A percentile compares a stretch with the other conserved stretches of the same genome.
Evolutionary conservation across 2,797 vertebrate species (phyloP).

Genomic region (Betta splendens): DNA sequence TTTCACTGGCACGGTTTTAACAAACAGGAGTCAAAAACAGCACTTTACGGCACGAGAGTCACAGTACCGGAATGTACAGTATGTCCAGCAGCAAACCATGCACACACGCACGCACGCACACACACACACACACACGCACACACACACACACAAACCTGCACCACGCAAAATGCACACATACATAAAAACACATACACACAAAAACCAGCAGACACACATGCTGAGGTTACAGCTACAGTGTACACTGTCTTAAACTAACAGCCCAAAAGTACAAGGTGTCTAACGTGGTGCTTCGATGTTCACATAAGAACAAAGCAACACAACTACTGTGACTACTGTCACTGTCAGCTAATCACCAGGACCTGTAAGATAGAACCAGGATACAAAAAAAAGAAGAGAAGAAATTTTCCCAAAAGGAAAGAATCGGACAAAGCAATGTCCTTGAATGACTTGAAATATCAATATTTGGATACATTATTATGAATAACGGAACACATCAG

Average conservation of each 20-base stretch:
- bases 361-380: conserved; percentile 27
- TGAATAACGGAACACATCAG: conserved; percentile 31
- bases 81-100: conserved; percentile 69
- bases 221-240: conserved; percentile 60
- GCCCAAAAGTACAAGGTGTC: conserved; percentile 65
- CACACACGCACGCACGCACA: conserved; percentile 40
- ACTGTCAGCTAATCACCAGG: conserved; percentile 48
- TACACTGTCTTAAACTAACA: conserved; percentile 68
- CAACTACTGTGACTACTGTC: conserved; percentile 51
- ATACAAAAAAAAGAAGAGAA: conserved; percentile 20
- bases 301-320: conserved; percentile 66
- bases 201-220: conserved; percentile 47
- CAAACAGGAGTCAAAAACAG: conserved; percentile 75
- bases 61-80: conserved; percentile 78
- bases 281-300: conserved; percentile 56
- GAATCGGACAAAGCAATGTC: conserved; percentile 10
- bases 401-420: conserved; percentile 9
- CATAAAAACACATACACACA: conserved; percentile 40
- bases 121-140: conserved; percentile 1
- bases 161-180: conserved; percentile 8
- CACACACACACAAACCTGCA: conserved; percentile 4
- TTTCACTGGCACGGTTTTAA: conserved; percentile 71
- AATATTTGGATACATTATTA: no score
- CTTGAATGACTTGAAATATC: conserved; percentile 36
- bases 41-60: conserved; percentile 78